These are phyloP conservation scores for Leguminivora glycinivorella DNA, from an alignment of 1,140 invertebrate genomes.

Conservation along the genomic window DNA sequence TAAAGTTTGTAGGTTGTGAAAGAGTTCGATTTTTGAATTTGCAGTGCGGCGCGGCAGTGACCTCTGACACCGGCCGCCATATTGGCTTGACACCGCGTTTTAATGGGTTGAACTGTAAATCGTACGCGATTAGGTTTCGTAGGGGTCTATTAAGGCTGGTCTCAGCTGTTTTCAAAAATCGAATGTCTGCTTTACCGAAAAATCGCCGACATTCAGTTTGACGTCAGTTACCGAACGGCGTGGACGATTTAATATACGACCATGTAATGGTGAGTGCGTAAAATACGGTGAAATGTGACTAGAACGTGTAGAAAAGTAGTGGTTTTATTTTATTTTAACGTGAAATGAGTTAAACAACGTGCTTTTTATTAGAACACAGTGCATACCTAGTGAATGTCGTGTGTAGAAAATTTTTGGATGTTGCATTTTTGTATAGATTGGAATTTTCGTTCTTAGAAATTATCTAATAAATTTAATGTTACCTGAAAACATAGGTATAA, in stretches of 20 bases:
- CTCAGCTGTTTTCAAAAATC: constrained; percentile 71
- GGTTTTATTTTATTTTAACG: constrained; percentile 44
- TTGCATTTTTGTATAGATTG: constrained; percentile 38
- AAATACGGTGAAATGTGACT: constrained; percentile 44
- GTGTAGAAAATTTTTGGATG: constrained; percentile 43
- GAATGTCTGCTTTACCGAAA: constrained; percentile 38
- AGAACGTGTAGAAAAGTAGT: constrained; percentile 42
- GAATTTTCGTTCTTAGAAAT: constrained; percentile 37
- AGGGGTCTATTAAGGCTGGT: constrained; percentile 45
- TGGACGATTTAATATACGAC: constrained; percentile 51
- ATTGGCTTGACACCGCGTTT: constrained; percentile 33
- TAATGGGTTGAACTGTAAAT: constrained; percentile 19
- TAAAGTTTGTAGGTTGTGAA: neutral
- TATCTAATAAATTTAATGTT: constrained; percentile 9
- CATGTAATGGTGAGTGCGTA: constrained; percentile 72
- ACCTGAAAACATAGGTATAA: neutral
- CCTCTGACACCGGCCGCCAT: constrained; percentile 39
- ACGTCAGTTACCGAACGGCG: constrained; percentile 58
- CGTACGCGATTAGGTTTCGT: neutral
- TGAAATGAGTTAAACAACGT: constrained; percentile 49
- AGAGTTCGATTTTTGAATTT: constrained; percentile 25
- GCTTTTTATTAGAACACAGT: constrained; percentile 49
- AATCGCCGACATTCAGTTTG: constrained; percentile 48
- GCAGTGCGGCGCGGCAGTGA: constrained; percentile 38
- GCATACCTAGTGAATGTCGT: constrained; percentile 55